A percentile compares a stretch with the other conserved stretches of the same genome.
Conservation (phyloP, 2,888 invertebrate species). For the Rhorus exstirpatorius region DNA sequence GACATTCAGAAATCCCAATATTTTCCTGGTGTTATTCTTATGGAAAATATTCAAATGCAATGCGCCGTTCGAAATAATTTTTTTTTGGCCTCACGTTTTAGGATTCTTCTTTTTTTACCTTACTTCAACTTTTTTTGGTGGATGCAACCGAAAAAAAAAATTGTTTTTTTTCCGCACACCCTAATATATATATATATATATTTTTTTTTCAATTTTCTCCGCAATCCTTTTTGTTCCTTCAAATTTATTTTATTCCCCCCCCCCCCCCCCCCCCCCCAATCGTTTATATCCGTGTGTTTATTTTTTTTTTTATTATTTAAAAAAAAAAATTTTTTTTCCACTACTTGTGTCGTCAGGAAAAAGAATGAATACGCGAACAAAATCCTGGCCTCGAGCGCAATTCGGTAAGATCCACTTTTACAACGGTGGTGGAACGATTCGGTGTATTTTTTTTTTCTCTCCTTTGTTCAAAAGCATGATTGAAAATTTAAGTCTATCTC, state of each 20-base stretch:
- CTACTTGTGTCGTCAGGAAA: constrained; percentile 83
- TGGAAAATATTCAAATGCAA: too few relatives aligned
- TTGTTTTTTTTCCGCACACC: too few relatives aligned
- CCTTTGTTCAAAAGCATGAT: background rate
- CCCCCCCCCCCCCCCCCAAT: constrained; percentile 20
- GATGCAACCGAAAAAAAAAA: too few relatives aligned
- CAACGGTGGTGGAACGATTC: constrained; percentile 76
- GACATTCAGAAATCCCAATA: too few relatives aligned
- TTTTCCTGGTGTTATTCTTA: background rate
- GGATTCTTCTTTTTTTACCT: too few relatives aligned
- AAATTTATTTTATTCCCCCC: too few relatives aligned
- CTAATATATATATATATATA: background rate
- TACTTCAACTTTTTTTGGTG: too few relatives aligned
- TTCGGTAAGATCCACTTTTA: constrained; percentile 81
- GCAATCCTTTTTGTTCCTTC: constrained; percentile 8
- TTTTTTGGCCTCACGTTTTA: too few relatives aligned
- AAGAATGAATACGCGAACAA: constrained; percentile 85
- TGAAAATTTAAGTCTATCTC: too few relatives aligned
- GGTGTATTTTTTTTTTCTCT: constrained; percentile 23
- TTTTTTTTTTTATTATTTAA: constrained; percentile 44
- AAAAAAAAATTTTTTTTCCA: too few relatives aligned
- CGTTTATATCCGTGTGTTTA: constrained; percentile 27
- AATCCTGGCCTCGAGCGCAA: constrained; percentile 82
- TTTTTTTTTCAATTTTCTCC: background rate
- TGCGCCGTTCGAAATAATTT: too few relatives aligned